A percentile compares a stretch with the other conserved stretches of the same genome.
Conservation (phyloP, 92 coral and sea anemone species). For the Porites rus region DNA sequence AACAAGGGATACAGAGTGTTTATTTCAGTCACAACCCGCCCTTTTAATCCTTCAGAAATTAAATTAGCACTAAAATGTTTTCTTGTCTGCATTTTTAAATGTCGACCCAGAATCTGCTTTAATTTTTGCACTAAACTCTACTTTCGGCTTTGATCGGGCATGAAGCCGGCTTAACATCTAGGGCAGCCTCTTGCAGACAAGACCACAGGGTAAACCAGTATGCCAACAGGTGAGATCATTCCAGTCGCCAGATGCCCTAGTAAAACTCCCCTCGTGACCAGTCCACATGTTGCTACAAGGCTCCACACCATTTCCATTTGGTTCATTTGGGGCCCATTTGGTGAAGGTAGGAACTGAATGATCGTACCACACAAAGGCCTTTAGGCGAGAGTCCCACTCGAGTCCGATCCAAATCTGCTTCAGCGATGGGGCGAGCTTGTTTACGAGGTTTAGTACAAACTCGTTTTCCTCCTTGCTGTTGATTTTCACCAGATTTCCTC, state of each 20-base stretch:
- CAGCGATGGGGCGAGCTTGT: not conserved
- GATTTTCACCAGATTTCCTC: not conserved
- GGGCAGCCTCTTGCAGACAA: not conserved
- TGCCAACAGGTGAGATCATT: not conserved
- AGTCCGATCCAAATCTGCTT: not conserved
- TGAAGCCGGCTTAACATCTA: not conserved
- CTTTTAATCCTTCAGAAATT: too few relatives aligned
- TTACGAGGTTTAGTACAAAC: not conserved
- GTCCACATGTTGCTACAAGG: not conserved
- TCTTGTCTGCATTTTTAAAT: not conserved
- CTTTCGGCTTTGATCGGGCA: conserved; percentile 1
- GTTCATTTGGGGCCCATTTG: not conserved
- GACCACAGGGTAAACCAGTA: not conserved
- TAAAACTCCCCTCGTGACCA: not conserved
- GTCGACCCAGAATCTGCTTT: not conserved
- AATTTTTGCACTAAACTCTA: not conserved
- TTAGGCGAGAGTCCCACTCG: not conserved
- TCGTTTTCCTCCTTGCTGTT: not conserved
- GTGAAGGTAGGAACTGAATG: not conserved
- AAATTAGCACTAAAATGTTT: too few relatives aligned
- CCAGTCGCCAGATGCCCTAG: not conserved
- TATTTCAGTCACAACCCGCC: too few relatives aligned
- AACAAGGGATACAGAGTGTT: too few relatives aligned
- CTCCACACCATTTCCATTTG: not conserved
- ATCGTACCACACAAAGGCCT: not conserved